Evolutionary conservation across 2,888 invertebrate species (phyloP).

Genomic region (Luffia ferchaultella): DNA sequence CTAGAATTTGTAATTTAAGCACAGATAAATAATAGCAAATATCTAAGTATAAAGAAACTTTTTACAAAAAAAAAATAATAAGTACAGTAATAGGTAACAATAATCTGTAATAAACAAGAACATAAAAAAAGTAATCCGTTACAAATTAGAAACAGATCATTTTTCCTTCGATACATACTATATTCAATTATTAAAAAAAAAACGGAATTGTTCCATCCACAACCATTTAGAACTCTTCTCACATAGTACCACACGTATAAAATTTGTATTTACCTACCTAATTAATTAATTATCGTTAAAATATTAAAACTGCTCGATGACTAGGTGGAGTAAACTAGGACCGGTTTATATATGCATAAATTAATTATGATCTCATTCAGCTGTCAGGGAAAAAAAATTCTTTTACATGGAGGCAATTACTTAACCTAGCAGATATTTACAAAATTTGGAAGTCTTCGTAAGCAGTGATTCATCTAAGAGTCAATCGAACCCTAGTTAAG

Average conservation of each 20-base stretch:
- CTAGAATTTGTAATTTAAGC: conserved; percentile 44
- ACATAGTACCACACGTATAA: conserved; percentile 41
- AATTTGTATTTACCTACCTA: conserved; percentile 33
- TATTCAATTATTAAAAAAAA: too few relatives aligned
- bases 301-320: conserved; percentile 54
- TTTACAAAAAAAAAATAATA: conserved; percentile 45
- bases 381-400: conserved; percentile 7
- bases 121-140: conserved; percentile 18
- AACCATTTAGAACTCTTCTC: conserved; percentile 30
- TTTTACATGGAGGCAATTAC: conserved; percentile 24
- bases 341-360: conserved; percentile 16
- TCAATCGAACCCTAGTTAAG: conserved; percentile 54
- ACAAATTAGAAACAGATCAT: neutral
- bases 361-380: conserved; percentile 7
- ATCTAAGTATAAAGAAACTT: conserved; percentile 36
- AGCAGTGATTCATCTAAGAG: conserved; percentile 46
- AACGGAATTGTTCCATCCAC: conserved; percentile 30
- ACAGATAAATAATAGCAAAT: conserved; percentile 55
- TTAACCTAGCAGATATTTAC: conserved; percentile 63
- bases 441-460: conserved; percentile 57
- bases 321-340: conserved; percentile 48
- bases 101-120: too few relatives aligned
- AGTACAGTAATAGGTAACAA: too few relatives aligned
- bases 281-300: conserved; percentile 43
- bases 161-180: neutral